A percentile compares a stretch with the other conserved stretches of the same genome.
Conservation (phyloP, 2,113 vertebrate species). For the Vicugna pacos region DNA sequence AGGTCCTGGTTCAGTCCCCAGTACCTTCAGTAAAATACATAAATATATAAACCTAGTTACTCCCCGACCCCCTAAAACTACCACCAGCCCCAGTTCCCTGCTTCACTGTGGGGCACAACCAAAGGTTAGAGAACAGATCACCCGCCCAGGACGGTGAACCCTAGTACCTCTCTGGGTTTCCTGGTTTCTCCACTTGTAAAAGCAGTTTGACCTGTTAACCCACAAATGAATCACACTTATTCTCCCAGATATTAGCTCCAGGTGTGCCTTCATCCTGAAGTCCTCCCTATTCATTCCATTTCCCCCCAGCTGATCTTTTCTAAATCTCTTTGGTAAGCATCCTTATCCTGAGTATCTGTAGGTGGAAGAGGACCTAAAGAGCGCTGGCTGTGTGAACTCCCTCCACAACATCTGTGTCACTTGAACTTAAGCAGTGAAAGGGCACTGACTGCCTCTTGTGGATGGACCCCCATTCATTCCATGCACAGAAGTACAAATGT, state of each 20-base stretch:
- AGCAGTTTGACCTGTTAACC: neutral
- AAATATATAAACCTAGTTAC: too few relatives aligned
- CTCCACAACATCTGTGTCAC: neutral
- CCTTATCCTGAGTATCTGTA: neutral
- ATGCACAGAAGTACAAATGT: neutral
- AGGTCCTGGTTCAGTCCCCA: too few relatives aligned
- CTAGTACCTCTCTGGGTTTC: neutral
- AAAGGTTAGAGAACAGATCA: neutral
- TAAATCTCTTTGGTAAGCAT: neutral
- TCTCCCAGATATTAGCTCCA: neutral
- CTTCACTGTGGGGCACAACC: neutral
- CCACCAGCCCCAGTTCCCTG: too few relatives aligned
- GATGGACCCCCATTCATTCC: neutral
- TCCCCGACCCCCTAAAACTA: too few relatives aligned
- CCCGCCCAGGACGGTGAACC: neutral
- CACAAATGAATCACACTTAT: neutral
- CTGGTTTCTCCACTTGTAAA: neutral
- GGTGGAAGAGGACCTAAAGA: neutral
- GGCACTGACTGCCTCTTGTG: neutral
- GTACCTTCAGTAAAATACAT: too few relatives aligned
- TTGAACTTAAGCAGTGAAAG: neutral
- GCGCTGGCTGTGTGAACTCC: neutral
- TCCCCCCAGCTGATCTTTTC: neutral
- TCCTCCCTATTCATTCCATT: neutral
- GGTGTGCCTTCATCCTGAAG: neutral